phyloP scores from a whole-genome alignment of 1,140 invertebrate species.

The Conus ventricosus region DNA sequence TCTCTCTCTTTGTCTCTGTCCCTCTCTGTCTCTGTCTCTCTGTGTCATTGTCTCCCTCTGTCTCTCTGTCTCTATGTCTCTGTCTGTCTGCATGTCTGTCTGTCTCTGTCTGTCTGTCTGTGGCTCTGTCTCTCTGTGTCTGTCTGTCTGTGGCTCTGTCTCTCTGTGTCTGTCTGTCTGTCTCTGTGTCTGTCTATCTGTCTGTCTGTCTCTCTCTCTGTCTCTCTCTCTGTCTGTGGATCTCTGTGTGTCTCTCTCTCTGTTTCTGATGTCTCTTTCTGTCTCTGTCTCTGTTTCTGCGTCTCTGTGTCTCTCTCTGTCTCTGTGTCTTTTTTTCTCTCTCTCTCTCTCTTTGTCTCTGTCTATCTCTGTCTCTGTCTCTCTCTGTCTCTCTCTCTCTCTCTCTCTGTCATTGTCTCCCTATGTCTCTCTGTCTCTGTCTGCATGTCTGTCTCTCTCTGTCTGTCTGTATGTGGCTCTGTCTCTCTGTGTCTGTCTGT shows the following conservation, averaged over 20 bases:
- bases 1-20: too few species aligned
- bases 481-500: constrained; percentile 1
- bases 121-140: background rate
- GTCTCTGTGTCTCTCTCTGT: background rate
- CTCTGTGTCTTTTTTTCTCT: background rate
- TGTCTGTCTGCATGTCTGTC: background rate
- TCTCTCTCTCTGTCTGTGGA: background rate
- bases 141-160: too few species aligned
- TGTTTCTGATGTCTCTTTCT: background rate
- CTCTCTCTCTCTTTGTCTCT: too few species aligned
- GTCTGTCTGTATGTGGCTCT: background rate
- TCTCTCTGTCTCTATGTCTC: too few species aligned
- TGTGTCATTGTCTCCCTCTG: too few species aligned
- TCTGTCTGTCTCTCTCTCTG: constrained; percentile 12
- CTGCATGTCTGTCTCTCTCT: constrained; percentile 10
- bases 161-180: constrained; percentile 23
- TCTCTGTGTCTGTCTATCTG: background rate
- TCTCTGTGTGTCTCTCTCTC: constrained; percentile 12
- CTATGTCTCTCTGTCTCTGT: background rate
- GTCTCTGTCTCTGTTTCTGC: background rate
- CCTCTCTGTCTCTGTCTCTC: too few species aligned
- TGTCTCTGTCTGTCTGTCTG: background rate
- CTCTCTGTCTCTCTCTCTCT: constrained; percentile 9
- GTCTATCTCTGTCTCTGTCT: background rate
- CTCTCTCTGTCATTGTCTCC: constrained; percentile 13